Evolutionary conservation across 2,113 vertebrate genomes (phyloP).

Genomic region (Scomber scombrus): DNA sequence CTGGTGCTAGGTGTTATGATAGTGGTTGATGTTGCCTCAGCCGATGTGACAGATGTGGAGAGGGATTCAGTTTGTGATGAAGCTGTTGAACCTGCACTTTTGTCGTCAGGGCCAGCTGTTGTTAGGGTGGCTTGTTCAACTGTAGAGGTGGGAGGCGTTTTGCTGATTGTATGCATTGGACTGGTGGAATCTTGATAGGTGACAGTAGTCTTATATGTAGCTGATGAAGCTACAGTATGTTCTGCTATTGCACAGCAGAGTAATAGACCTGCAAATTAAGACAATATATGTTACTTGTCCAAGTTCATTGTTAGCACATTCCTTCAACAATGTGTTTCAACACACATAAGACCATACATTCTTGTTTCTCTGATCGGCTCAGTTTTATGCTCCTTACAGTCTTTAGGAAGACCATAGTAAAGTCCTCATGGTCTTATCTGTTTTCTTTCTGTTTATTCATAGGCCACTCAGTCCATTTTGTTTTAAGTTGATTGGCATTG

Average conservation of each 20-base stretch:
- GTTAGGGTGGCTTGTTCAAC: not conserved
- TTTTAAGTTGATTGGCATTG: too few relatives aligned
- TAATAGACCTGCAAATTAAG: conserved; percentile 51
- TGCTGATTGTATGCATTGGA: too few relatives aligned
- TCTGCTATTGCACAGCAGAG: not conserved
- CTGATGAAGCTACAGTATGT: not conserved
- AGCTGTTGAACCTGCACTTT: not conserved
- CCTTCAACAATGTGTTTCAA: not conserved
- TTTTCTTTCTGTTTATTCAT: too few relatives aligned
- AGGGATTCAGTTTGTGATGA: not conserved
- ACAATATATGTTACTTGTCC: not conserved
- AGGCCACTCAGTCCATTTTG: too few relatives aligned
- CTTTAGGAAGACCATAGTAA: not conserved
- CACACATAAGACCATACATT: too few relatives aligned
- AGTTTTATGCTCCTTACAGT: too few relatives aligned
- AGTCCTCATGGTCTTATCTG: not conserved
- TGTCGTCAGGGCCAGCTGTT: not conserved
- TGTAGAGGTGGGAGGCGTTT: too few relatives aligned
- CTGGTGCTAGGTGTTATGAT: too few relatives aligned
- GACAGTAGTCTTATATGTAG: too few relatives aligned
- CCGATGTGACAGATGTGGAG: not conserved
- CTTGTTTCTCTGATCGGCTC: too few relatives aligned
- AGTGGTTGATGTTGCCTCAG: too few relatives aligned
- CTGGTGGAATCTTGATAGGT: too few relatives aligned
- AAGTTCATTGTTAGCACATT: not conserved